Base-by-base conservation (phyloP, 2,797 vertebrate genomes). In the Tarsius wallacei region DNA sequence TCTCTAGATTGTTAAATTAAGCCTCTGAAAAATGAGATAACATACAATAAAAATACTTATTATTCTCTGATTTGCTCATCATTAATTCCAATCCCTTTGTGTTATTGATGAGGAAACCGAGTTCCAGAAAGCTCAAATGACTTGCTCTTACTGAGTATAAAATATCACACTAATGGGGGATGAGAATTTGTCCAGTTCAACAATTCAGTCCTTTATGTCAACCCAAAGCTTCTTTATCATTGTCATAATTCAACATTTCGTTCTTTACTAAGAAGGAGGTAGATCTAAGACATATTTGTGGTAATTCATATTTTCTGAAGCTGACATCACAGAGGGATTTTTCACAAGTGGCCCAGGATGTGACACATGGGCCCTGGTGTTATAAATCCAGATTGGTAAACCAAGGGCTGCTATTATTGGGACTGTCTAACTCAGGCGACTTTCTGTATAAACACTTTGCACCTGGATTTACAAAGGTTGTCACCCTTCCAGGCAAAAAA, bases 1-100 rank as follows among this genome's bases (percentile, higher is more conserved):
- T 81, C 51, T 80, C 63, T 92, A 74, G 28, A 49, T 96, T 83
- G 7, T 91, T 90, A 77, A 85, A 77, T 76, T 77, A 66, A 89
- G 17, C 42, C 12, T 42, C 33, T 15, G 14, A 53, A 71, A 70
- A 82, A 87, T 55, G 33, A 64, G 17, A 51, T 36, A 85, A 82
- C 12, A 47, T 81, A 95, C 68, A 88, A 73, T 61, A 92, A 93
- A 87, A 91, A 66, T 42, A 78, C 63, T 81, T 42, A 77, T 70
- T 66, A 81, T 76, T 89, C 83, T 82, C 74, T 36, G 33, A 90
- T 81, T 74, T 22, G 53, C 1, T 76, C 49, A 21, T 70, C n/a
- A 49, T 64, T 73, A 82, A 87, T 61, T 64, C 14, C 24, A 87
- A 7, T 16, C 17, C 33, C 28, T 91, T 68, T 87, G 47, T 83